Base-by-base conservation (phyloP, 2,113 vertebrate species). In the Otolemur garnettii region DNA sequence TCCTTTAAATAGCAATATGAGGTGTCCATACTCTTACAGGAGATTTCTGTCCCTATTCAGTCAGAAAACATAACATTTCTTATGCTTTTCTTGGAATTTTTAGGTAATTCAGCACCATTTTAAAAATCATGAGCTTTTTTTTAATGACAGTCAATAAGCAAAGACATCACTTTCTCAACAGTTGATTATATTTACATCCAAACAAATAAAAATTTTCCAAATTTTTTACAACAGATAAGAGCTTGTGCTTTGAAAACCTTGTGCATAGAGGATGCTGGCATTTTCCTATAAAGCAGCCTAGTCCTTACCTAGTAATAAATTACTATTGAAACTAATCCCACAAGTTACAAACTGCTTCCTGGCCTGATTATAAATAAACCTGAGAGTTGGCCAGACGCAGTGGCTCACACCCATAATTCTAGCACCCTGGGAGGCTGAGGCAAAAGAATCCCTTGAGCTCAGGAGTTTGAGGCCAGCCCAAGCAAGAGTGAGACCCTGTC, bases 1-100 rank as follows among this genome's bases (percentile, higher is more conserved):
- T 98, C 96, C 97, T 96, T 97, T 98, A 97, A 97, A 97, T 93
- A 95, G 87, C 93, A 90, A 55, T 38, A 33, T 69, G 98, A 98
- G 98, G 97, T 96, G 98, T 97, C 98, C 97, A 93, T 68, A 98
- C 53, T 79, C 96, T 95, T 96, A 98, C 77, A 98, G 96, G 97
- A 97, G 92, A 97, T 53, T 7, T 87, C 82, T 97, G 94, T 75
- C 68, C 81, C 68, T 71, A 69, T 78, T 97, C 28, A 92, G 77
- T 66, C 91, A 97, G 90, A 96, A 68, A 93, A 75, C n/a, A 4
- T 85, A 50, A 50, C 45, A 50, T 72, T 79, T 64, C 38, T 82
- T 77, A 91, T 21, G 62, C 91, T 90, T 42, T 97, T 84, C 22
- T 69, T 90, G 24, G 17, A 62, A 69, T 78, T 92, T 50, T 87